Percentiles rank a stretch among this genome's conserved stretches.
phyloP scores from a whole-genome alignment of 2,888 invertebrate genomes.

The Chloromyia formosa region DNA sequence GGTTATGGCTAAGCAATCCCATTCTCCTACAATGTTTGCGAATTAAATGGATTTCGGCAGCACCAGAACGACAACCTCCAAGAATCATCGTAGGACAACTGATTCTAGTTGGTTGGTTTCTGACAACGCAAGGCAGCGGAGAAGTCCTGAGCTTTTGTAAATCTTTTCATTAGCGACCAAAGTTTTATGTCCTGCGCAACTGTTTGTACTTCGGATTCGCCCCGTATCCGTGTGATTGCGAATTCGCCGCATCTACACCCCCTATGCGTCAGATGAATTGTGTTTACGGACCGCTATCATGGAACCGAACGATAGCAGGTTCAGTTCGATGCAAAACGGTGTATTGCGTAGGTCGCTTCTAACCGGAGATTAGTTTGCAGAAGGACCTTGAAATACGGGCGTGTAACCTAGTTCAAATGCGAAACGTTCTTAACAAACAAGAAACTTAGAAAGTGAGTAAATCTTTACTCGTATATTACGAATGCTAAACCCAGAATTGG shows the following conservation, averaged over 20 bases:
- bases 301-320: neutral
- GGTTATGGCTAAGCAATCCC: too few species aligned
- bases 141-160: constrained; percentile 10
- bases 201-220: constrained; percentile 40
- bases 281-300: constrained; percentile 30
- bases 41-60: too few species aligned
- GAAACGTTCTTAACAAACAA: neutral
- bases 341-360: constrained; percentile 31
- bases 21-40: too few species aligned
- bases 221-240: neutral
- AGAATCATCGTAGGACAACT: constrained; percentile 19
- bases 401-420: constrained; percentile 17
- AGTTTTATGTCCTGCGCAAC: constrained; percentile 35
- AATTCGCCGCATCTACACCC: constrained; percentile 45
- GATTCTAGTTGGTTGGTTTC: neutral
- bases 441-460: constrained; percentile 19
- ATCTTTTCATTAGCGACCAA: constrained; percentile 34
- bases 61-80: too few species aligned
- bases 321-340: constrained; percentile 46
- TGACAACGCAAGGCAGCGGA: neutral
- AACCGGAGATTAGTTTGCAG: neutral
- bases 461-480: too few species aligned
- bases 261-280: constrained; percentile 8
- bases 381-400: constrained; percentile 22
- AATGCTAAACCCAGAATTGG: too few species aligned